Base-by-base conservation (phyloP, 2,113 vertebrate species). In the Urocitellus parryii region DNA sequence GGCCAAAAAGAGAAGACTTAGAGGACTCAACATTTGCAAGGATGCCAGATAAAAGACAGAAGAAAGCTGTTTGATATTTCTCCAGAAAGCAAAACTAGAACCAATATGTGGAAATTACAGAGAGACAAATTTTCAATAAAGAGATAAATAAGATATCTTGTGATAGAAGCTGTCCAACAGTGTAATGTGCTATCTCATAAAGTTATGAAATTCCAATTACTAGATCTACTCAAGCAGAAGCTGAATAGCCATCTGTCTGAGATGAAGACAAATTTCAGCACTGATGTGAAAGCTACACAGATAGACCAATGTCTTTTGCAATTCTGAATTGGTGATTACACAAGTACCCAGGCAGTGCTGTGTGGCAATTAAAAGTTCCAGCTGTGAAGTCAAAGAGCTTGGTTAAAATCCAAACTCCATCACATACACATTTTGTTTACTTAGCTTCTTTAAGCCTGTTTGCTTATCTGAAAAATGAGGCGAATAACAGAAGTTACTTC, bases 161-260 rank as follows among this genome's bases (percentile, higher is more conserved):
- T 72, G 56, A 91, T 12, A 56, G 42, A 65, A 95, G 73, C 76
- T 86, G 42, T 74, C 83, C 65, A 90, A 37, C 56, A 89, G 80
- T 22, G 56, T 53, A 90, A 84, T 7, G 18, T 20, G 22, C 63
- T 72, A 56, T 58, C 51, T 45, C 58, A 18, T 74, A 65, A 95
- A 45, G 45, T 73, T 91, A 89, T 84, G 25, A 94, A 92, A 94
- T 65, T 86, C 74, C 80, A 91, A 13, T 88, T 93, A 97, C 72
- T 81, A 25, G 17, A 95, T 63, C 67, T 96, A 77, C 65, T 91
- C 72, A 77, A 77, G 86, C 74, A 93, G 61, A 96, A 37, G 17
- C 45, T 76, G 72, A 91, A 73, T 6, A 18, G 76, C 39, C 76
- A 90, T 92, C 45, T 61, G 84, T 76, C 89, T 94, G 65, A 82